Evolutionary conservation across 1,140 invertebrate species (phyloP).

Genomic region (Sipha flava): DNA sequence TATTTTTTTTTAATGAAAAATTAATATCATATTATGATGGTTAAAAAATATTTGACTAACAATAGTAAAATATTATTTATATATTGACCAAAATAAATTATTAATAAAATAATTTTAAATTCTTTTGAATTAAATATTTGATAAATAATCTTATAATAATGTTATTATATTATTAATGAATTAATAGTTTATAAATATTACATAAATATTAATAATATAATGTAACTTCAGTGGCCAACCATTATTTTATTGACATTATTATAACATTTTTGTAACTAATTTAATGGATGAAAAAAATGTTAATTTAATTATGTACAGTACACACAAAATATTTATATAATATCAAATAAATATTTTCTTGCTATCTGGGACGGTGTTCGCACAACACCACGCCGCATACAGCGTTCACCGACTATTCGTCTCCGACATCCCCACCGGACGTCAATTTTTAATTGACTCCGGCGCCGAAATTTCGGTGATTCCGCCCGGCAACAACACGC

Average conservation of each 20-base stretch:
- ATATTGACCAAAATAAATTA: neutral
- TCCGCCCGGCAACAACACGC: neutral
- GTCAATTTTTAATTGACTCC: neutral
- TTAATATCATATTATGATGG: neutral
- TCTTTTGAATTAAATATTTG: neutral
- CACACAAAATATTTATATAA: too few relatives aligned
- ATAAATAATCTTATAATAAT: neutral
- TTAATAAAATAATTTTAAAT: neutral
- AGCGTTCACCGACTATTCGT: neutral
- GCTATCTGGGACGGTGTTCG: too few relatives aligned
- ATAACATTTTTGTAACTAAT: too few relatives aligned
- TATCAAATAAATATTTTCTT: too few relatives aligned
- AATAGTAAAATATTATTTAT: neutral
- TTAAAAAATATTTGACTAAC: neutral
- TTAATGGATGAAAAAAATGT: too few relatives aligned
- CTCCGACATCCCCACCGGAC: neutral
- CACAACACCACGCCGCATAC: too few relatives aligned
- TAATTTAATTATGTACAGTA: too few relatives aligned
- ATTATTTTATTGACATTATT: too few relatives aligned
- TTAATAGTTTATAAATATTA: neutral
- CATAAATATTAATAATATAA: neutral
- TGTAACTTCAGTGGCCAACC: too few relatives aligned
- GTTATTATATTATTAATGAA: neutral
- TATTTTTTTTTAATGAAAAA: neutral
- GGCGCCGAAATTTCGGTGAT: neutral